Percentiles rank a stretch among this genome's conserved stretches.
Conservation (phyloP, 92 coral and sea anemone genomes). For the Porites divaricata region DNA sequence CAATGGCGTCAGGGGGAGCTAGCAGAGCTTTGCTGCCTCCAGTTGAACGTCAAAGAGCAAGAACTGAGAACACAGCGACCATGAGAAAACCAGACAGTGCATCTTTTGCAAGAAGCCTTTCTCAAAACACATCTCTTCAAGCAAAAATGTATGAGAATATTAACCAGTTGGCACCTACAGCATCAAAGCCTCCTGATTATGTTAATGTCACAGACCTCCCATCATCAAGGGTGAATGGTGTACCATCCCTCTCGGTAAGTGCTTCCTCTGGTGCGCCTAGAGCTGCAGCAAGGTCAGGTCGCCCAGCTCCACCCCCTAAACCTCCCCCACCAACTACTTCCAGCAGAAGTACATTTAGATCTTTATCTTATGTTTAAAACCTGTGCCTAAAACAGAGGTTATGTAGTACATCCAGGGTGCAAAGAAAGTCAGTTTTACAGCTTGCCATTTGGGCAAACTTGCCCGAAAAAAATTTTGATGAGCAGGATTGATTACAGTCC, state of each 20-base stretch:
- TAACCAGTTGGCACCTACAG: conserved; percentile 44
- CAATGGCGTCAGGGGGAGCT: conserved; percentile 13
- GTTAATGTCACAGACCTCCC: conserved; percentile 77
- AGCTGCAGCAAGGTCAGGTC: conserved; percentile 55
- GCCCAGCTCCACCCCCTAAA: conserved; percentile 66
- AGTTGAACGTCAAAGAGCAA: conserved; percentile 69
- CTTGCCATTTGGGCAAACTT: too few relatives aligned
- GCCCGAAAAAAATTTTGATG: too few relatives aligned
- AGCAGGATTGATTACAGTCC: too few relatives aligned
- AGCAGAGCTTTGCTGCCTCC: conserved; percentile 39
- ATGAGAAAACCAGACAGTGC: conserved; percentile 70
- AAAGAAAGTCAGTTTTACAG: too few relatives aligned
- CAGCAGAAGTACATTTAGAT: conserved; percentile 27
- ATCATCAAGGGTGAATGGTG: conserved; percentile 47
- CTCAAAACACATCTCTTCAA: conserved; percentile 57
- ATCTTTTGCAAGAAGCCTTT: conserved; percentile 41
- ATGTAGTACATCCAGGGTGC: too few relatives aligned
- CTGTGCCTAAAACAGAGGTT: background rate
- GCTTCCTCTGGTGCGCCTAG: conserved; percentile 40
- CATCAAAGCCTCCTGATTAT: conserved; percentile 69
- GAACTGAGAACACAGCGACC: conserved; percentile 70
- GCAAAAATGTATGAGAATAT: conserved; percentile 56
- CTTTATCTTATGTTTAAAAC: conserved; percentile 38
- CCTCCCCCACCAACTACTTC: conserved; percentile 72
- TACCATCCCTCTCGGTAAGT: conserved; percentile 3